These are phyloP conservation scores for Trachythela sp. DNA, from an alignment of 64 coral and sea anemone species.

Conservation along the genomic window DNA sequence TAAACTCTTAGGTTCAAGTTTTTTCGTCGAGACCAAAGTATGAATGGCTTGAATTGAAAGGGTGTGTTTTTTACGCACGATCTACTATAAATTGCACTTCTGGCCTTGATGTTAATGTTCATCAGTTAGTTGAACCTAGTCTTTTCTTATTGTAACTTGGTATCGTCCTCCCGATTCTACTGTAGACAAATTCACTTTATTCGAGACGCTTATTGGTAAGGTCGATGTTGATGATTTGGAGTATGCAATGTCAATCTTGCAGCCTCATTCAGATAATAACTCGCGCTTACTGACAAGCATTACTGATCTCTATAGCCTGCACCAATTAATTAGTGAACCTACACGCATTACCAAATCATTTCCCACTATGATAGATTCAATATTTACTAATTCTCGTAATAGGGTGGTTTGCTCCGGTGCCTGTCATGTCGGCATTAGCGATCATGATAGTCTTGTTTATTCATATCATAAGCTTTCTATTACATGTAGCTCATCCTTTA, in stretches of 20 bases:
- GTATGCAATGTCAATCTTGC: neutral
- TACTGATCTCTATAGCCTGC: neutral
- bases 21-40: too few relatives aligned
- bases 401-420: neutral
- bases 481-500: too few relatives aligned
- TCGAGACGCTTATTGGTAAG: constrained; percentile 10
- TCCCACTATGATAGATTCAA: constrained; percentile 9
- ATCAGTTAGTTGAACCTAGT: too few relatives aligned
- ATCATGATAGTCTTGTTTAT: too few relatives aligned
- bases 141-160: constrained; percentile 28
- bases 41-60: too few relatives aligned
- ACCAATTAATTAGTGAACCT: constrained; percentile 20
- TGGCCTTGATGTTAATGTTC: too few relatives aligned
- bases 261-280: neutral
- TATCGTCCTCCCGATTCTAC: constrained; percentile 28
- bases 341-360: constrained; percentile 8
- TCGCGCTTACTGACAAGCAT: neutral
- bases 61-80: too few relatives aligned
- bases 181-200: neutral
- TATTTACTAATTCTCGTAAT: constrained; percentile 8
- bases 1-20: too few relatives aligned
- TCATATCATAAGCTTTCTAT: too few relatives aligned
- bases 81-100: too few relatives aligned
- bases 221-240: neutral
- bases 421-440: too few relatives aligned